Evolutionary conservation across 2,113 vertebrate species (phyloP).

Genomic region (Apodemus sylvaticus): DNA sequence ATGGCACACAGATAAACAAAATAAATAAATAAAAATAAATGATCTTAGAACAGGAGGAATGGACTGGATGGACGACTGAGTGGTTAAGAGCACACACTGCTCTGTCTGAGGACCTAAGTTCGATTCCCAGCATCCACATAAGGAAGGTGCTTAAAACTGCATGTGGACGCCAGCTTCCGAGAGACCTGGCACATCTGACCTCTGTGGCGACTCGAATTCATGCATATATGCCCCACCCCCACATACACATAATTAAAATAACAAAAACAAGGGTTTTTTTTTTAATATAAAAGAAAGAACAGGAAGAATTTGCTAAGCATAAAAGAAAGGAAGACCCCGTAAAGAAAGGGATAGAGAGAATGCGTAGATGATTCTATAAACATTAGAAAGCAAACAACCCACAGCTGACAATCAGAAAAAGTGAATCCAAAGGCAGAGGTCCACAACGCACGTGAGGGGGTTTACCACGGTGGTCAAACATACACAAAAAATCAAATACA

Average conservation of each 20-base stretch:
- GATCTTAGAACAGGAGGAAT: background rate
- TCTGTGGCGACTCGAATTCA: background rate
- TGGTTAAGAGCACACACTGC: background rate
- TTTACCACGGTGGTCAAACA: too few species aligned
- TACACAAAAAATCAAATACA: constrained; percentile 26
- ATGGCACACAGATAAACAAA: background rate
- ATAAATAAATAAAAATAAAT: background rate
- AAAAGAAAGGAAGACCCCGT: background rate
- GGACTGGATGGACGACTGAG: background rate
- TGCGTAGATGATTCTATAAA: background rate
- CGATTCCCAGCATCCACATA: background rate
- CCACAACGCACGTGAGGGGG: background rate
- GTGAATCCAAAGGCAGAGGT: too few species aligned
- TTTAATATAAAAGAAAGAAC: background rate
- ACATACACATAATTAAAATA: background rate
- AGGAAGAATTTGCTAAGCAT: background rate
- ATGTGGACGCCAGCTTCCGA: too few species aligned
- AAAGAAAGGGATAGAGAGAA: background rate
- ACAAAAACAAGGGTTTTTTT: background rate
- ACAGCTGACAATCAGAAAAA: background rate
- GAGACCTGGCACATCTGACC: background rate
- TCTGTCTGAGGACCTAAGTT: background rate
- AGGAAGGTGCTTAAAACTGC: too few species aligned
- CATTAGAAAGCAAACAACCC: background rate
- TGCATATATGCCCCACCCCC: background rate